Evolutionary conservation across 2,888 invertebrate genomes (phyloP).

Genomic region (Pasiphila rectangulata): DNA sequence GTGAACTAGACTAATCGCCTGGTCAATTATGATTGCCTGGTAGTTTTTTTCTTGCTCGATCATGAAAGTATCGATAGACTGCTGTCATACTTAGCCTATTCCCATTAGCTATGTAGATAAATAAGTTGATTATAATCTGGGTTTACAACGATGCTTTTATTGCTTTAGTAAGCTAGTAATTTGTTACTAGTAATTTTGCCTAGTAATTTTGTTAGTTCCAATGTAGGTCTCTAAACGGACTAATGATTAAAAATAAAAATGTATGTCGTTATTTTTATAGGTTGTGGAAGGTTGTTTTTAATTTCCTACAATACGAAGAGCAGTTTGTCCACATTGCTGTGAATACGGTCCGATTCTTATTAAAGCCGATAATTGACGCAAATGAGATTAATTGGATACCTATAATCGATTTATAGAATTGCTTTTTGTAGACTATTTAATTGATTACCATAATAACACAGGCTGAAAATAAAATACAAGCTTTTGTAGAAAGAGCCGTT

Average conservation of each 20-base stretch:
- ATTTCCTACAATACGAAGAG: slow-evolving; percentile 38
- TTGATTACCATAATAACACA: not conserved
- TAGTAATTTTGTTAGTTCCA: too few species aligned
- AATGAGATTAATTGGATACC: slow-evolving; percentile 38
- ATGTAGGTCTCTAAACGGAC: too few species aligned
- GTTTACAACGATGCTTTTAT: too few species aligned
- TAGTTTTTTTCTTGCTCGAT: slow-evolving; percentile 5
- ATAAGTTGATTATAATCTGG: too few species aligned
- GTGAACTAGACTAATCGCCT: slow-evolving; percentile 11
- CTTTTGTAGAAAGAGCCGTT: not conserved
- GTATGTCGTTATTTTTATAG: too few species aligned
- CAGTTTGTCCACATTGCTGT: slow-evolving; percentile 33
- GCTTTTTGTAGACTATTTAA: not conserved
- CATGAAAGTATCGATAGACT: not conserved
- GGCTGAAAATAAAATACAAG: not conserved
- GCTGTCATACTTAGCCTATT: too few species aligned
- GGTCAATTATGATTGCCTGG: slow-evolving; percentile 14
- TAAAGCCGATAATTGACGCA: slow-evolving; percentile 51
- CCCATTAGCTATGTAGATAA: too few species aligned
- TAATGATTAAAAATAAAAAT: too few species aligned
- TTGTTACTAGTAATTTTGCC: too few species aligned
- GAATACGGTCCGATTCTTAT: slow-evolving; percentile 33
- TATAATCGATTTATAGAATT: slow-evolving; percentile 15
- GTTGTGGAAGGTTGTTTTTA: slow-evolving; percentile 30
- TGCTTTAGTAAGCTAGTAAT: too few species aligned